Conservation (phyloP, 2,888 invertebrate genomes). For the Dinocampus coccinellae region DNA sequence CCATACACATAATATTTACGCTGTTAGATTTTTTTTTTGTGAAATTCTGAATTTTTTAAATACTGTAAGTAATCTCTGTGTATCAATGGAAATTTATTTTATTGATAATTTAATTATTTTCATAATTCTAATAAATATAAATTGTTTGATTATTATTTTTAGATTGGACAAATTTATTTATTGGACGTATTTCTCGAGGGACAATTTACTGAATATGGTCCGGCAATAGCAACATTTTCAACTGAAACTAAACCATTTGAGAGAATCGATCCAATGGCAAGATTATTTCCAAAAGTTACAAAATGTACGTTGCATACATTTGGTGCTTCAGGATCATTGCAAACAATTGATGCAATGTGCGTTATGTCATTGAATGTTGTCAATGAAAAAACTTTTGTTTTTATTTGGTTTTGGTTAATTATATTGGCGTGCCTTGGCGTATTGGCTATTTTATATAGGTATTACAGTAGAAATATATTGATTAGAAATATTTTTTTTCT, state of each 20-base stretch:
- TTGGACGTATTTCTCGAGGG: slow-evolving; percentile 77
- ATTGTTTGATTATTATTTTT: slow-evolving; percentile 40
- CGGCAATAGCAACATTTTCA: slow-evolving; percentile 71
- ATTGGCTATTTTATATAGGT: slow-evolving; percentile 77
- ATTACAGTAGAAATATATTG: too few relatives aligned
- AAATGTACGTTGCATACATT: slow-evolving; percentile 75
- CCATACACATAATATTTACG: slow-evolving; percentile 76
- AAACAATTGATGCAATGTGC: slow-evolving; percentile 77
- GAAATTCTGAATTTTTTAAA: slow-evolving; percentile 82
- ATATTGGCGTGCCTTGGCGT: slow-evolving; percentile 75
- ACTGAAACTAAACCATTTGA: slow-evolving; percentile 68
- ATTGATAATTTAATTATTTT: not conserved
- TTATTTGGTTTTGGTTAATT: slow-evolving; percentile 83
- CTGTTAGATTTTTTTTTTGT: slow-evolving; percentile 77
- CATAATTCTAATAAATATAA: too few relatives aligned
- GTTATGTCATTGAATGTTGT: slow-evolving; percentile 83
- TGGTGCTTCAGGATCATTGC: slow-evolving; percentile 74
- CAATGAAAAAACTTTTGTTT: slow-evolving; percentile 83
- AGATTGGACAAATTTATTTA: slow-evolving; percentile 79
- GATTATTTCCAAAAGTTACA: slow-evolving; percentile 78
- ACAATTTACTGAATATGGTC: slow-evolving; percentile 75
- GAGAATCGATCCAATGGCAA: slow-evolving; percentile 77
- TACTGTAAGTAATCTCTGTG: slow-evolving; percentile 73
- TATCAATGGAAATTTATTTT: slow-evolving; percentile 13
- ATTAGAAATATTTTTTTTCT: not conserved